Evolutionary conservation across 2,797 vertebrate genomes (phyloP).

Genomic region (Delichon dasypus): DNA sequence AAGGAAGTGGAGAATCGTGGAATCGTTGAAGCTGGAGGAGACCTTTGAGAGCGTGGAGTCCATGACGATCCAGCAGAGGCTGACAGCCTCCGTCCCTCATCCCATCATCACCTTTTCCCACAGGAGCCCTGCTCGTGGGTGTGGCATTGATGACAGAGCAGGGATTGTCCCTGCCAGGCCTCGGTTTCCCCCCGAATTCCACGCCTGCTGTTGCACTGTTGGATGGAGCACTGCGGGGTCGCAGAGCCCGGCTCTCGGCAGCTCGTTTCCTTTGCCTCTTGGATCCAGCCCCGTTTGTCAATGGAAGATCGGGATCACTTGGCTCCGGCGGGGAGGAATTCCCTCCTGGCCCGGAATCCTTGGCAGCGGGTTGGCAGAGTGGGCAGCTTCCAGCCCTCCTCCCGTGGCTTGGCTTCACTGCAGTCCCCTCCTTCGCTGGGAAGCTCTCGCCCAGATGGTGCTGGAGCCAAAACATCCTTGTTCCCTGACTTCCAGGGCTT

Average conservation of each 20-base stretch:
- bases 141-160: neutral
- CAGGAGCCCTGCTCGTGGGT: rapidly evolving
- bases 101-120: neutral
- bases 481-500: neutral
- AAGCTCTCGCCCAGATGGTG: neutral
- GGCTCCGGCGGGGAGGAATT: neutral
- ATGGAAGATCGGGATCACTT: neutral
- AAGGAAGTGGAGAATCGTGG: neutral
- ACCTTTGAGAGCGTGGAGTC: rapidly evolving
- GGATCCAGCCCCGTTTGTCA: neutral
- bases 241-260: neutral
- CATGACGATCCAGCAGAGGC: neutral
- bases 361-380: neutral
- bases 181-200: neutral
- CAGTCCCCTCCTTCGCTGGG: rapidly evolving
- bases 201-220: neutral
- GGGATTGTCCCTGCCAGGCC: neutral
- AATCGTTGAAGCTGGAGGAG: neutral
- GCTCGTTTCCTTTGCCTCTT: rapidly evolving
- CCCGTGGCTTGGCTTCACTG: neutral
- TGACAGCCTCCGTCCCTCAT: neutral
- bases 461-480: neutral
- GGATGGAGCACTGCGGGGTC: rapidly evolving
- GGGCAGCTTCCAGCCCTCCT: neutral
- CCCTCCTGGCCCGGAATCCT: neutral